Evolutionary conservation across 2,113 vertebrate species (phyloP).

Genomic region (Actinemys pallida): DNA sequence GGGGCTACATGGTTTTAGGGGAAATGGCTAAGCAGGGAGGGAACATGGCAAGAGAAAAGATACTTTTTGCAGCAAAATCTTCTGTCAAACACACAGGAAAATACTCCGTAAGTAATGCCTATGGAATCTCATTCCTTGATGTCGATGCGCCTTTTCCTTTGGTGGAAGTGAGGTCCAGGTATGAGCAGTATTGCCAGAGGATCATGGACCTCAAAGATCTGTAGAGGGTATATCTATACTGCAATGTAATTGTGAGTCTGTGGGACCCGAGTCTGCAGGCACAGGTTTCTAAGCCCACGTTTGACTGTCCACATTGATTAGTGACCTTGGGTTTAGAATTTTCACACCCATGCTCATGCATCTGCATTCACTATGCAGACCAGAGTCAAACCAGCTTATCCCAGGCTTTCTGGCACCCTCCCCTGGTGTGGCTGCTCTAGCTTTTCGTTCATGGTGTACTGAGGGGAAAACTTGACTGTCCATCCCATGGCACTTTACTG

Average conservation of each 20-base stretch:
- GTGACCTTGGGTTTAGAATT: too few relatives aligned
- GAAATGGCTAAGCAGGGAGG: background rate
- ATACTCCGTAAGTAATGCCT: background rate
- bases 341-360: too few relatives aligned
- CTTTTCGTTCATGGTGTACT: too few relatives aligned
- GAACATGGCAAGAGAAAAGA: background rate
- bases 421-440: too few relatives aligned
- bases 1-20: background rate
- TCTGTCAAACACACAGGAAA: background rate
- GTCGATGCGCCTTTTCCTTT: background rate
- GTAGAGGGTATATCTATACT: background rate
- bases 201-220: background rate
- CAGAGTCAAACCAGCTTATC: too few relatives aligned
- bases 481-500: too few relatives aligned
- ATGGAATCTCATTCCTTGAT: background rate
- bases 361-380: too few relatives aligned
- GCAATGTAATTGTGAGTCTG: background rate
- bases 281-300: background rate
- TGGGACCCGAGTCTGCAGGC: background rate
- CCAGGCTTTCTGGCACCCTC: too few relatives aligned
- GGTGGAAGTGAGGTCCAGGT: accelerated
- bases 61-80: background rate
- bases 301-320: too few relatives aligned
- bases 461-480: too few relatives aligned
- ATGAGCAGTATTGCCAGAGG: background rate